A percentile compares a stretch with the other conserved stretches of the same genome.
phyloP scores from a whole-genome alignment of 2,113 vertebrate species.

The Gracilinanus agilis region DNA sequence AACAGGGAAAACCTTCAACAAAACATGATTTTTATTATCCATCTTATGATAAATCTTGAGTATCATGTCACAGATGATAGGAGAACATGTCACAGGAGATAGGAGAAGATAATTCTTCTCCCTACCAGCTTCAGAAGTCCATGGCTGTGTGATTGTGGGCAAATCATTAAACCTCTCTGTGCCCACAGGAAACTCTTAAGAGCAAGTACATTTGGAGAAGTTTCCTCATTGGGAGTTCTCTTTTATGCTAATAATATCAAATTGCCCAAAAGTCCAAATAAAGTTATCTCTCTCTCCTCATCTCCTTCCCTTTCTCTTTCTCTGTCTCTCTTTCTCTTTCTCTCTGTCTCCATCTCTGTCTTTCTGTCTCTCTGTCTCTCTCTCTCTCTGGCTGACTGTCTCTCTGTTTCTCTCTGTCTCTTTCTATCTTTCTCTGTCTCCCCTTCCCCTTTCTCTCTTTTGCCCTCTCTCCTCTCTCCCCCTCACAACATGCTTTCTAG shows the following conservation, averaged over 20 bases:
- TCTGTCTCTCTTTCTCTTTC: too few species aligned
- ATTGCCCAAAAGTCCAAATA: not conserved
- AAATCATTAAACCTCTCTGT: not conserved
- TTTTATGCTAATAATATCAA: not conserved
- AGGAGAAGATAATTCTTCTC: too few species aligned
- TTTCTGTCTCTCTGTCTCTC: too few species aligned
- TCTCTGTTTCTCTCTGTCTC: too few species aligned
- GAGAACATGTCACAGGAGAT: constrained; percentile 21
- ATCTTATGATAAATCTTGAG: constrained; percentile 69
- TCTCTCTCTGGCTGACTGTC: too few species aligned
- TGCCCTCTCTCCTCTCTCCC: too few species aligned
- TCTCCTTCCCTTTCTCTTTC: too few species aligned
- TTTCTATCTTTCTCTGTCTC: too few species aligned
- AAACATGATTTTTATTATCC: constrained; percentile 76
- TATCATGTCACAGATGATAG: constrained; percentile 35
- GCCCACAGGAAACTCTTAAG: not conserved
- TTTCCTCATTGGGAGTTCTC: not conserved
- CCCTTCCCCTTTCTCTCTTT: too few species aligned
- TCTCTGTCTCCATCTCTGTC: too few species aligned
- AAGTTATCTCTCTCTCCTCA: too few species aligned
- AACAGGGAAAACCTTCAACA: constrained; percentile 67
- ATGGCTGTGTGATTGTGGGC: not conserved
- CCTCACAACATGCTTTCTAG: not conserved
- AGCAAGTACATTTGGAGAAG: not conserved
- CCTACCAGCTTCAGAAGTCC: not conserved